A percentile compares a stretch with the other conserved stretches of the same genome.
Evolutionary conservation across 2,797 vertebrate genomes (phyloP).

Genomic region (Gymnothorax reevesii): DNA sequence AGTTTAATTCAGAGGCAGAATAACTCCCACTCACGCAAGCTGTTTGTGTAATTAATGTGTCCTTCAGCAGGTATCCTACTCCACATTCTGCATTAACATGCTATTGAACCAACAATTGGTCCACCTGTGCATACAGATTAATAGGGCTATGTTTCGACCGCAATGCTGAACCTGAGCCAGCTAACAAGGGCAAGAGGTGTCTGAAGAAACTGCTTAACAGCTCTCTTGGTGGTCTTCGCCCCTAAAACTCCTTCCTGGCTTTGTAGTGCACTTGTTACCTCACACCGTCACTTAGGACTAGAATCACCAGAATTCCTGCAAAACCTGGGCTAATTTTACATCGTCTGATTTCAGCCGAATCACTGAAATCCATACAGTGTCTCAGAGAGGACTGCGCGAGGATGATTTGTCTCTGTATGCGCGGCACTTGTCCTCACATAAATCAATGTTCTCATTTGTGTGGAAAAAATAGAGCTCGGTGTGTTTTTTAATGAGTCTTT

Average conservation of each 20-base stretch:
- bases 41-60: background rate
- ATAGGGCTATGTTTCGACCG: background rate
- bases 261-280: background rate
- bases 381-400: background rate
- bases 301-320: background rate
- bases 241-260: background rate
- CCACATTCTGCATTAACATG: background rate
- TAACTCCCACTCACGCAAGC: background rate
- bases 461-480: background rate
- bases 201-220: background rate
- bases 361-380: background rate
- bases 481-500: background rate
- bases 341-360: background rate
- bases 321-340: background rate
- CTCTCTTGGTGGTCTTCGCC: background rate
- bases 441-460: slow-evolving; percentile 12
- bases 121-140: background rate
- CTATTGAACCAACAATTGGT: background rate
- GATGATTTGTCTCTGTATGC: background rate
- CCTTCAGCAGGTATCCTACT: background rate
- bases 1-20: background rate
- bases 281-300: background rate
- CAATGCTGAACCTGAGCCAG: background rate
- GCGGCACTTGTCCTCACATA: background rate
- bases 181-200: background rate